Evolutionary conservation across 2,113 vertebrate genomes (phyloP), one percentile per base, ranked within the genome.

Genomic region (Ochotona princeps): DNA sequence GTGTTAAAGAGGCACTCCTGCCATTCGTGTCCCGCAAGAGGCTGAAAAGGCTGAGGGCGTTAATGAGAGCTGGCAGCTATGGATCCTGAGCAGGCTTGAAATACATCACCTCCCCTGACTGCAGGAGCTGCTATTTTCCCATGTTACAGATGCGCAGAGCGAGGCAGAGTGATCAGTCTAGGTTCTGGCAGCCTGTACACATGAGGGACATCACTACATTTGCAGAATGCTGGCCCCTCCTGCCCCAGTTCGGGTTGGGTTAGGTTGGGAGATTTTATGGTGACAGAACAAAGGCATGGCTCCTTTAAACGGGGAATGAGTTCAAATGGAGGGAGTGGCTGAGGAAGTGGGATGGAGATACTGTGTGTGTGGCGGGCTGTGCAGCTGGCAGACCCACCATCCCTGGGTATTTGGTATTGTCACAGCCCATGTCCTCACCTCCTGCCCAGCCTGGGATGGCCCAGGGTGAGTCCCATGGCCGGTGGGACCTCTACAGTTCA

Each of bases 381-480:
- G 38, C 38, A 6, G 38, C 38, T 44, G 38, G 38, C 38, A 44
- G 38, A 44, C 38, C 38, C 38, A 44, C 38, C 38, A 44, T 44
- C 66, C 30, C 69, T 63, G 13, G 13, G 70, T 76, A 51, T 83
- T 61, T 74, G 66, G 69, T 13, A 23, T 35, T 57, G 9, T 72
- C 38, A 44, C 38, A 44, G 38, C 38, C 38, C 38, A 44, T 44
- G 38, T 44, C 38, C 38, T 44, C 38, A 44, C 4, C 38, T 44
- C 38, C 38, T 44, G 38, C 54, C 17, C 17, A 18, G 10, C 54
- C 54, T 57, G 54, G 38, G 54, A 0, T 63, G 72, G 94, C 69
- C 95, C 63, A 60, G 73, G 61, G 38, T 85, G 85, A 86, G 89
- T 88, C 89, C 93, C 96, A 81, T 44, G 38, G 38, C 38, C 3